Percentiles rank a stretch among this genome's conserved stretches.
Evolutionary conservation across 2,888 invertebrate species (phyloP).

Genomic region (Steinernema carpocapsae): DNA sequence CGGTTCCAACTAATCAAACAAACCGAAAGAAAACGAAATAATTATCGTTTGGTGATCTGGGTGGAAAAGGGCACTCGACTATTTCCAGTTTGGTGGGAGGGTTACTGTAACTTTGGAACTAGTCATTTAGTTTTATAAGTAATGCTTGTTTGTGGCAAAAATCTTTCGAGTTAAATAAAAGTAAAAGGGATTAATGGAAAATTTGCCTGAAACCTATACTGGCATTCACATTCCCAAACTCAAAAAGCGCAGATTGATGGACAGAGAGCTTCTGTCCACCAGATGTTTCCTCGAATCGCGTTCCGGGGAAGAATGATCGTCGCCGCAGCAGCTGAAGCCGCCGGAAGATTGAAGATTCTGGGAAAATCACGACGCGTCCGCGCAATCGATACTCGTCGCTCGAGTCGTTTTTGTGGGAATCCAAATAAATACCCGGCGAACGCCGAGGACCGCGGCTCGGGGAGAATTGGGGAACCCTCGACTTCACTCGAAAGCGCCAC

Average conservation of each 20-base stretch:
- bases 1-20: slow-evolving; percentile 15
- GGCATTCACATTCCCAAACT: too few species aligned
- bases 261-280: too few species aligned
- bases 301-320: not conserved
- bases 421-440: slow-evolving; percentile 15
- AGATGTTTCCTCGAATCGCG: not conserved
- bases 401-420: slow-evolving; percentile 12
- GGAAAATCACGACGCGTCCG: slow-evolving; percentile 16
- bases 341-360: not conserved
- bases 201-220: too few species aligned
- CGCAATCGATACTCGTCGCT: slow-evolving; percentile 1
- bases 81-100: too few species aligned
- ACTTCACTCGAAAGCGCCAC: not conserved
- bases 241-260: too few species aligned
- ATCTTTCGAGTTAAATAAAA: too few species aligned
- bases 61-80: too few species aligned
- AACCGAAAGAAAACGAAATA: not conserved
- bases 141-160: too few species aligned
- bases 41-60: too few species aligned
- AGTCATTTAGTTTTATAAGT: too few species aligned
- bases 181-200: too few species aligned
- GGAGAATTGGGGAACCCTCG: not conserved
- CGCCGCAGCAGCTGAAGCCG: not conserved
- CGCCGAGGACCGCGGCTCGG: not conserved
- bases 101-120: too few species aligned